Conservation (phyloP, 2,113 vertebrate genomes). For the Chionomys nivalis region DNA sequence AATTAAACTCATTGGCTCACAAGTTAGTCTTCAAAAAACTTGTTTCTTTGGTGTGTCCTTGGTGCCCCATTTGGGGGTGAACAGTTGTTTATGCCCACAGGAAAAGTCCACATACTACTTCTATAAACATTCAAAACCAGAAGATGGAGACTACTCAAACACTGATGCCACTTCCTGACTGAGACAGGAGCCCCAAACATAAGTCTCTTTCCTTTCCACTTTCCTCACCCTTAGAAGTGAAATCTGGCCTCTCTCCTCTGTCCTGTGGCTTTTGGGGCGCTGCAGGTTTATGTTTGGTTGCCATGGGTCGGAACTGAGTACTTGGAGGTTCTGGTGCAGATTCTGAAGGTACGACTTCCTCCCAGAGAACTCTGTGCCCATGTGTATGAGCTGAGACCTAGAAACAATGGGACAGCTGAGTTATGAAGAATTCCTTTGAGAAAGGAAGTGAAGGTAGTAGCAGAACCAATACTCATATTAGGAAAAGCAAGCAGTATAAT, state of each 20-base stretch:
- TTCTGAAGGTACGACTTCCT: conserved; percentile 38
- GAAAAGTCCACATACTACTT: background rate
- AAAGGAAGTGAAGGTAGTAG: background rate
- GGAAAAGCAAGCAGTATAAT: background rate
- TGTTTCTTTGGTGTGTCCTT: background rate
- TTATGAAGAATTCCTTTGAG: background rate
- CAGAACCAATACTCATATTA: background rate
- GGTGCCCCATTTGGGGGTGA: background rate
- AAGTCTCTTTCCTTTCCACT: background rate
- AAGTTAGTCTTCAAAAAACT: background rate
- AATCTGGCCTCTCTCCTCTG: conserved; percentile 63
- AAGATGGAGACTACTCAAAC: background rate
- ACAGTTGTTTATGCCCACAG: background rate
- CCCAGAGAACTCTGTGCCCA: conserved; percentile 68
- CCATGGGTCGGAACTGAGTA: conserved; percentile 7
- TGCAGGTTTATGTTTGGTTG: background rate
- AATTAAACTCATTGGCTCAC: background rate
- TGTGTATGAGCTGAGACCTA: conserved; percentile 63
- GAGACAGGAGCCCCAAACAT: background rate
- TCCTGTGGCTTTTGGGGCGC: background rate
- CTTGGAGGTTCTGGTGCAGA: background rate
- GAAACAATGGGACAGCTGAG: background rate
- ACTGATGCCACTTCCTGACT: background rate
- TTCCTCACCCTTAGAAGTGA: background rate
- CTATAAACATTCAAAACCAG: background rate